Base-by-base conservation (phyloP, 2,113 vertebrate genomes). In the Aphelocoma coerulescens region DNA sequence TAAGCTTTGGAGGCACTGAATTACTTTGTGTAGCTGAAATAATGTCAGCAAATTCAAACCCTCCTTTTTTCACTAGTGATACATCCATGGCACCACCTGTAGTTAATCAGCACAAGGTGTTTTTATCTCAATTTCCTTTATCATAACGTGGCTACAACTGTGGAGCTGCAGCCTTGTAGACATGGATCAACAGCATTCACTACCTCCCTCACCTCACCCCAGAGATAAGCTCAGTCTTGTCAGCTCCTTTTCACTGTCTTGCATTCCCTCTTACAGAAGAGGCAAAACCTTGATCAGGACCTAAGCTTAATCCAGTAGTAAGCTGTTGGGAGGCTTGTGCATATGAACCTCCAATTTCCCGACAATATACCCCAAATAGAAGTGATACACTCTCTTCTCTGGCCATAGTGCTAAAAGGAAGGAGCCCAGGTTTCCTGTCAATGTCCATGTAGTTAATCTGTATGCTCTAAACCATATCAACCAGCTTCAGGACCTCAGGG, bases 141-240 rank as follows among this genome's bases (percentile, higher is more conserved):
- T 26, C 46, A 19, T 1, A 54, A 35, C 16, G 30, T 41, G 49
- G 52, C 65, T 61, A 18, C 0, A 2, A 26, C 73, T 44, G 35
- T 13, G 52, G 39, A 71, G 41, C 52, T 68, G 44, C 65, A 39
- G 54, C 27, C 61, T 16, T 2, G 8, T 5, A 75, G 73, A 43
- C n/a, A 35, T 2, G 20, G 22, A 87, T n/a, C 0, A 1, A 68
- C 37, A 55, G 46, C 30, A 41, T 20, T 85, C 0, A 0, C 46
- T 55, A 14, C 37, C 17, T 46, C 69, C 17, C 48, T 79, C 61
- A 41, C 69, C 46, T 77, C 57, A 26, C 23, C 24, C 9, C 58
- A 37, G 74, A 44, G 58, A 18, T 65, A 84, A 87, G 65, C 26
- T 84, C 51, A 59, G 57, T 71, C 77, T 71, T 81, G 72, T 51